Percentiles rank a stretch among this genome's conserved stretches.
Evolutionary conservation across 1,140 invertebrate genomes (phyloP).

Genomic region (Hestina assimilis): DNA sequence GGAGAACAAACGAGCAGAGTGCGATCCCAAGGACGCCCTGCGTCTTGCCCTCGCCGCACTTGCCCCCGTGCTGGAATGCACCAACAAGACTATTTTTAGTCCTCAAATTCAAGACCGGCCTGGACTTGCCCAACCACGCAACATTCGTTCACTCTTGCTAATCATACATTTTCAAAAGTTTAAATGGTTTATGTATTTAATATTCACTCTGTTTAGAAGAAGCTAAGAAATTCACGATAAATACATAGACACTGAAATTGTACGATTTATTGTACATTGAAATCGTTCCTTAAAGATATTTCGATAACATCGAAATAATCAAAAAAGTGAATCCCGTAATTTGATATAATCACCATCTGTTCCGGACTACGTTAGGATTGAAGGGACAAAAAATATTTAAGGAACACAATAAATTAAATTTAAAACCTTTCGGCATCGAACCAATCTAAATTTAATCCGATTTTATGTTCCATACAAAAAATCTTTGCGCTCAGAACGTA

Average conservation of each 20-base stretch:
- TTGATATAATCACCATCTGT: constrained; percentile 59
- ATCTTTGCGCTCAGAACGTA: not conserved
- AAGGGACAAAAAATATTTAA: constrained; percentile 47
- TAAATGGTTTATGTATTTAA: no score
- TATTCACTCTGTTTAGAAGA: no score
- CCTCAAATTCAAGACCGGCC: constrained; percentile 54
- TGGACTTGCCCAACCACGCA: constrained; percentile 33
- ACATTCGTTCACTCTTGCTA: constrained; percentile 47
- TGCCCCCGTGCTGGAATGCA: constrained; percentile 54
- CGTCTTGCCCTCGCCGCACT: constrained; percentile 30
- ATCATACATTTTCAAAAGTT: not conserved
- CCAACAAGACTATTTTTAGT: constrained; percentile 69
- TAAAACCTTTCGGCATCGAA: constrained; percentile 43
- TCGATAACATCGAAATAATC: no score
- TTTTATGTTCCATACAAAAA: constrained; percentile 32
- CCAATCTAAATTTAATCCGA: constrained; percentile 34
- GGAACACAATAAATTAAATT: constrained; percentile 51
- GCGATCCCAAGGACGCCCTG: constrained; percentile 55
- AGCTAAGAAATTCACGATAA: no score
- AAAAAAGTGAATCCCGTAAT: constrained; percentile 39
- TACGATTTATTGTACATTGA: no score
- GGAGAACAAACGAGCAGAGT: constrained; percentile 45
- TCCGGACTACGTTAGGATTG: constrained; percentile 41
- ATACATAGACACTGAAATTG: no score
- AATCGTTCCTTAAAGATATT: no score